These are phyloP conservation scores for Chorisops tibialis DNA, from an alignment of 2,888 invertebrate genomes.

Conservation along the genomic window DNA sequence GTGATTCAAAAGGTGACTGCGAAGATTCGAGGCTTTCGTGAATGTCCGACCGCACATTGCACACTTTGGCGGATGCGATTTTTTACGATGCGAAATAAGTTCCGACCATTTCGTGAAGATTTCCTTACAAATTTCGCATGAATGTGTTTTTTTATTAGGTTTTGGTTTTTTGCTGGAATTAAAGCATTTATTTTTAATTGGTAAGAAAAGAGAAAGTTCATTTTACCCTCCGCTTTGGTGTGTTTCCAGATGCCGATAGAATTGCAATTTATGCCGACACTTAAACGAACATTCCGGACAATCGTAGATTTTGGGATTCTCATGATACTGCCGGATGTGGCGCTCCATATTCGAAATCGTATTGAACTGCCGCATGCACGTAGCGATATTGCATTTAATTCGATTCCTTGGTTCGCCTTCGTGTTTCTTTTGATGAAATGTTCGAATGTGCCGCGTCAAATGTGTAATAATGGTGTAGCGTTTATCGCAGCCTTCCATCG, in stretches of 20 bases:
- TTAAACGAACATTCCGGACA: neutral
- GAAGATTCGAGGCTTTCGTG: conserved; percentile 34
- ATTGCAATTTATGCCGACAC: neutral
- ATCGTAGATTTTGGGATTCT: neutral
- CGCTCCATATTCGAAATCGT: conserved; percentile 4
- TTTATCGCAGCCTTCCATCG: conserved; percentile 58
- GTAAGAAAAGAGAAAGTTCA: too few relatives aligned
- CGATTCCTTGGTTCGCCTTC: neutral
- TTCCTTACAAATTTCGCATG: conserved; percentile 53
- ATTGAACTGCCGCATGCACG: conserved; percentile 4
- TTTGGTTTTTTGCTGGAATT: neutral
- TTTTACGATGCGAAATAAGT: conserved; percentile 52
- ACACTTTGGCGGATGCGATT: conserved; percentile 37
- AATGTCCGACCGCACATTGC: conserved; percentile 42
- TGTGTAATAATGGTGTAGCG: conserved; percentile 61
- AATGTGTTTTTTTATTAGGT: conserved; percentile 48
- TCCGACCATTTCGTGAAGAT: conserved; percentile 55
- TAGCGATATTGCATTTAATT: neutral
- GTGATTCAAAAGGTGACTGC: conserved; percentile 41
- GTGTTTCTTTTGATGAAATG: conserved; percentile 49
- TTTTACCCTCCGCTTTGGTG: neutral
- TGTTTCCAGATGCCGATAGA: neutral
- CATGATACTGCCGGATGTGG: conserved; percentile 3
- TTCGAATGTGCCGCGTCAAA: conserved; percentile 59
- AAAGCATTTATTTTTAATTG: neutral